Percentiles rank a stretch among this genome's conserved stretches.
Conservation (phyloP, 2,888 invertebrate species). For the Drosophila cyrtoloma region DNA sequence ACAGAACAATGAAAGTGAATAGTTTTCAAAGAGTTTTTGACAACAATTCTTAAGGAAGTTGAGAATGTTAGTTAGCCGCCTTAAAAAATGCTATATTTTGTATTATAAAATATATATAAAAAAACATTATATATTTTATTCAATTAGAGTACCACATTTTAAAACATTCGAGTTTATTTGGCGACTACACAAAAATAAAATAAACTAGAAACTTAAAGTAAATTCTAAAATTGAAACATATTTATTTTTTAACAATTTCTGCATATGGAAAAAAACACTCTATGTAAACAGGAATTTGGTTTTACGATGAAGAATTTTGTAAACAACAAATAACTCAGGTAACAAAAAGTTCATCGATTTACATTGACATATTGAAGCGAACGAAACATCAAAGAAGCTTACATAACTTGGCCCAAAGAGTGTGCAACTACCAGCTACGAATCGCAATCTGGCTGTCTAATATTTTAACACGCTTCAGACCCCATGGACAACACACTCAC, state of each 20-base stretch:
- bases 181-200: no score
- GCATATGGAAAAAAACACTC: not conserved
- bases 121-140: not conserved
- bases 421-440: constrained; percentile 20
- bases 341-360: constrained; percentile 4
- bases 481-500: constrained; percentile 23
- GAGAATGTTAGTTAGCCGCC: not conserved
- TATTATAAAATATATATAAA: not conserved
- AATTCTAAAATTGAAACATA: not conserved
- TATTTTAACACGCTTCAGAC: constrained; percentile 53
- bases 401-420: constrained; percentile 50
- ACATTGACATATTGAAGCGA: constrained; percentile 3
- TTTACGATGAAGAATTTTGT: not conserved
- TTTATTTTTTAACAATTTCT: not conserved
- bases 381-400: constrained; percentile 36
- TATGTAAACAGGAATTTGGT: not conserved
- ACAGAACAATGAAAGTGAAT: not conserved
- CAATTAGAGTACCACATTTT: not conserved
- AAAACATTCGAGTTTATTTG: no score
- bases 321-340: not conserved
- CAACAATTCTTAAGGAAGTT: not conserved
- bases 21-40: not conserved
- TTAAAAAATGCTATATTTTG: not conserved
- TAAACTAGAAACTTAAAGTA: not conserved
- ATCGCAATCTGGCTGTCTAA: constrained; percentile 46